Conservation (phyloP, 2,113 vertebrate species). For the Urocynchramus pylzowi region DNA sequence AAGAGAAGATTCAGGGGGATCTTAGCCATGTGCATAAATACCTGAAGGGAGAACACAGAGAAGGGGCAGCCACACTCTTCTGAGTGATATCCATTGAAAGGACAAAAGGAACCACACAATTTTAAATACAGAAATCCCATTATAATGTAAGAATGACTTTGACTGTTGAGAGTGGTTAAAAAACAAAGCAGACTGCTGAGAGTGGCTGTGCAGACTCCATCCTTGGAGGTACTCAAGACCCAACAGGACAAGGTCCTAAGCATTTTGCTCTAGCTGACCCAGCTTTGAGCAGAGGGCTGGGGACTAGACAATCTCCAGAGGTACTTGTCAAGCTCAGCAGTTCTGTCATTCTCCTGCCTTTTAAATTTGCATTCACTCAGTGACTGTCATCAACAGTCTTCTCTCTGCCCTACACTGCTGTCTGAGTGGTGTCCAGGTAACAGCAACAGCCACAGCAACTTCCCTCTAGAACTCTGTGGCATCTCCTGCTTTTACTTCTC, state of each 20-base stretch:
- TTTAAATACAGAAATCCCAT: not conserved
- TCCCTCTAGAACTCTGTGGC: not conserved
- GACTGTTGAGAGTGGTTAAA: not conserved
- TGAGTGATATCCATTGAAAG: not conserved
- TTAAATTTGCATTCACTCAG: not conserved
- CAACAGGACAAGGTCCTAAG: not conserved
- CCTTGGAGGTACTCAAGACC: not conserved
- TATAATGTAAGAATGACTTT: not conserved
- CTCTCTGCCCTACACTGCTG: not conserved
- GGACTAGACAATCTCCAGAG: not conserved
- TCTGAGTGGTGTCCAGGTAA: not conserved
- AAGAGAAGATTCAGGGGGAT: not conserved
- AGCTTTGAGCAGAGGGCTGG: not conserved
- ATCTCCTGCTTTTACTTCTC: not conserved
- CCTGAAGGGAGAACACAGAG: not conserved
- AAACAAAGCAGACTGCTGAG: not conserved
- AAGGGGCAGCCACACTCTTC: not conserved
- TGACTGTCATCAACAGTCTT: not conserved
- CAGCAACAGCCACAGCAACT: not conserved
- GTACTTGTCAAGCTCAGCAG: not conserved
- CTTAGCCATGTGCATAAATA: not conserved
- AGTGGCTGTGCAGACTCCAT: not conserved
- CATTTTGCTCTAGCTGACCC: not conserved
- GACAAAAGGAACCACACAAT: not conserved
- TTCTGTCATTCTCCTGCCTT: not conserved